phyloP scores from a whole-genome alignment of 2,888 invertebrate genomes.

The Acleris sparsana region DNA sequence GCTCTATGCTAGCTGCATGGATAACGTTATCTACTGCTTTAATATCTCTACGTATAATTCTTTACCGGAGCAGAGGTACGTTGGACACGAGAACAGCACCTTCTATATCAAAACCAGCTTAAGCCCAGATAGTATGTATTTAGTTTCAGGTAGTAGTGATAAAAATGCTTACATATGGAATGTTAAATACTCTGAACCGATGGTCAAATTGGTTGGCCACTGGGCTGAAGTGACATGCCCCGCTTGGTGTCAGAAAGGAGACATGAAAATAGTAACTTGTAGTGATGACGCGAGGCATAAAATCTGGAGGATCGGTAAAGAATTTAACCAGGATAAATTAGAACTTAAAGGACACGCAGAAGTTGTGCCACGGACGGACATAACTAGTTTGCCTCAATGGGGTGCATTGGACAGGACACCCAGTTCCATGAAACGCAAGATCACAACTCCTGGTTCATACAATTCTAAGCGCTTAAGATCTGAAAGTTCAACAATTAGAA shows the following conservation, averaged over 20 bases:
- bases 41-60: conserved; percentile 88
- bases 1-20: conserved; percentile 94
- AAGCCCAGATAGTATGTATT: conserved; percentile 90
- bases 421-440: conserved; percentile 69
- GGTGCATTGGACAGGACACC: conserved; percentile 75
- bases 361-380: conserved; percentile 50
- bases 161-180: conserved; percentile 94
- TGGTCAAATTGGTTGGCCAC: conserved; percentile 89
- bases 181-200: conserved; percentile 85
- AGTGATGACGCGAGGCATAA: conserved; percentile 92
- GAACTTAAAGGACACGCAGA: conserved; percentile 68
- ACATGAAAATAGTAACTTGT: conserved; percentile 89
- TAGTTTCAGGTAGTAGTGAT: conserved; percentile 95
- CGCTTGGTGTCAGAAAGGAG: conserved; percentile 87
- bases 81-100: conserved; percentile 90
- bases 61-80: conserved; percentile 85
- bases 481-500: conserved; percentile 43
- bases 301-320: conserved; percentile 88
- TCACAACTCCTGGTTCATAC: conserved; percentile 49
- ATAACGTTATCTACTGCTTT: conserved; percentile 93
- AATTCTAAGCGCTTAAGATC: conserved; percentile 47
- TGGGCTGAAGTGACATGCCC: conserved; percentile 94
- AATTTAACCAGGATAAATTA: conserved; percentile 59
- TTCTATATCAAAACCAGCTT: conserved; percentile 94
- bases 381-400: conserved; percentile 56